Base-by-base conservation (phyloP, 1,140 invertebrate genomes). In the Eriosoma lanigerum region DNA sequence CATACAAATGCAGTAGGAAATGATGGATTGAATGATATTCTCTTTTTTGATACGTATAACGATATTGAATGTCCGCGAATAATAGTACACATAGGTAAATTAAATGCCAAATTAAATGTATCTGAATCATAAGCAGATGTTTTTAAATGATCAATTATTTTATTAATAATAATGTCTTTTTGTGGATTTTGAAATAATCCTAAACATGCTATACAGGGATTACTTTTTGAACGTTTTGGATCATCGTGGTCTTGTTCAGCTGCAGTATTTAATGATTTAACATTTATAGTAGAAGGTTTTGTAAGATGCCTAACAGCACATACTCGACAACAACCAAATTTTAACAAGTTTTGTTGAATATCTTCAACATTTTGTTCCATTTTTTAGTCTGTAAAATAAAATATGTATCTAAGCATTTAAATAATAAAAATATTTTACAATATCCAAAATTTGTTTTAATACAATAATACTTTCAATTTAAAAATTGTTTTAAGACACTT, bases 141-240 rank as follows among this genome's bases (percentile, higher is more conserved):
- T 64, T 85, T 81, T 32, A 88, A 83, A 75, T 82, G 76, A 58
- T 12, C 72, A 80, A 73, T 82, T 85, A 89, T 87, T 44, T 86
- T 84, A 56, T 86, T 56, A 52, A 90, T 81, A 10, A 88, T 82
- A 50, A 84, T 83, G 80, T 87, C 83, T 81, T 88, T 84, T 81
- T 85, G 84, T 10, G 86, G 83, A 81, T 88, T 83, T 81, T 91
- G 88, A 29, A 92, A 87, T n/a, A 92, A 85, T 54, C 90, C 90
- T 52, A 92, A 83, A 84, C 91, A 93, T 12, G 87, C 86, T 0
- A 88, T 82, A 83, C 91, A 93, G 8, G 86, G 82, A 82, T 86
- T 85, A 3, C 82, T 50, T 52, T 88, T 86, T n/a, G 83, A 48
- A 72, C 86, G 84, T 80, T 88, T 87, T 19, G 75, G 54, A 5